Conservation (phyloP, 2,888 invertebrate species). For the Cheilosia urbana region DNA sequence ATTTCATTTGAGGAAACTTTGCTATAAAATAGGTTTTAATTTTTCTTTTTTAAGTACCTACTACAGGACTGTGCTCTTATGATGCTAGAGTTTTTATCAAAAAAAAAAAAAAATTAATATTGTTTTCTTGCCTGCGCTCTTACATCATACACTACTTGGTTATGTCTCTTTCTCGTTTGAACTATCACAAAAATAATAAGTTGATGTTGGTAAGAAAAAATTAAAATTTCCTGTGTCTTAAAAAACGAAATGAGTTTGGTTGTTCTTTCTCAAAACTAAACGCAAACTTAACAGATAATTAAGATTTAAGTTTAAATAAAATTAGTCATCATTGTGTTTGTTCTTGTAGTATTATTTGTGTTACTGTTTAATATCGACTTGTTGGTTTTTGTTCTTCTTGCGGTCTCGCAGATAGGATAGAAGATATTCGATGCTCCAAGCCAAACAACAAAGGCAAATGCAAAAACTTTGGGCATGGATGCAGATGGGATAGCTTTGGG, state of each 20-base stretch:
- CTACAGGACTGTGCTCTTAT: slow-evolving; percentile 36
- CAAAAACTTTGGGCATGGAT: slow-evolving; percentile 90
- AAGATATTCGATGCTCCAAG: slow-evolving; percentile 87
- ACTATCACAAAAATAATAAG: slow-evolving; percentile 69
- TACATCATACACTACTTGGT: slow-evolving; percentile 1
- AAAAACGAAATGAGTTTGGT: slow-evolving; percentile 48
- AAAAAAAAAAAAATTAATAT: slow-evolving; percentile 32
- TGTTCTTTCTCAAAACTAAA: slow-evolving; percentile 24
- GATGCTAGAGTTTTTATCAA: slow-evolving; percentile 2
- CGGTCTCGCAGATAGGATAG: slow-evolving; percentile 78
- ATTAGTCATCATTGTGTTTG: not conserved
- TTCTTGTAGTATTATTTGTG: slow-evolving; percentile 44
- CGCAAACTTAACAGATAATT: slow-evolving; percentile 22
- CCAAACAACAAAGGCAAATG: slow-evolving; percentile 88
- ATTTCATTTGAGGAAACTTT: slow-evolving; percentile 6
- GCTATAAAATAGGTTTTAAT: slow-evolving; percentile 3
- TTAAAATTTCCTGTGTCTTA: slow-evolving; percentile 4
- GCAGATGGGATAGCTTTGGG: slow-evolving; percentile 88
- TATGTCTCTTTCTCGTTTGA: slow-evolving; percentile 43
- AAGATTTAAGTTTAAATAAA: slow-evolving; percentile 35
- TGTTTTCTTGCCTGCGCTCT: slow-evolving; percentile 9
- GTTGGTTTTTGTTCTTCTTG: slow-evolving; percentile 72
- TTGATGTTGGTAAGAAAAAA: not conserved
- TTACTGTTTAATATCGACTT: slow-evolving; percentile 68
- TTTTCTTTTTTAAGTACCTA: slow-evolving; percentile 49